Percentiles rank a stretch among this genome's conserved stretches.
Conservation (phyloP, 2,888 invertebrate species). For the Ormyrus rosae region DNA sequence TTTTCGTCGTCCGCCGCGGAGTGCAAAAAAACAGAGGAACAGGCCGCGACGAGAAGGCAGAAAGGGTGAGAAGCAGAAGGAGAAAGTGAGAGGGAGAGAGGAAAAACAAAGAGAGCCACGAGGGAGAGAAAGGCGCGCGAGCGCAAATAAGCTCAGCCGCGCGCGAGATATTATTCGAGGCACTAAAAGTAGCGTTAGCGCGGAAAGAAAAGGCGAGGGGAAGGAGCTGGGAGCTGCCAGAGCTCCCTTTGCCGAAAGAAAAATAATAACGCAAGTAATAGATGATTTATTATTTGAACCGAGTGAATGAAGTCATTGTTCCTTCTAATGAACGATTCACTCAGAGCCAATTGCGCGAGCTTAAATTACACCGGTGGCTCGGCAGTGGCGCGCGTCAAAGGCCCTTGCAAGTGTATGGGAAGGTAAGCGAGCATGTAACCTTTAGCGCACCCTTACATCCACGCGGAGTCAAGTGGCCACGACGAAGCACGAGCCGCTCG, state of each 20-base stretch:
- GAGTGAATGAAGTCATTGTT: neutral
- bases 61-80: slow-evolving; percentile 33
- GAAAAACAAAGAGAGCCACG: slow-evolving; percentile 24
- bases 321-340: slow-evolving; percentile 2
- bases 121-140: neutral
- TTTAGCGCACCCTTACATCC: slow-evolving; percentile 66
- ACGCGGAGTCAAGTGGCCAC: slow-evolving; percentile 69
- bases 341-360: neutral
- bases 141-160: neutral
- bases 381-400: slow-evolving; percentile 46
- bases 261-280: slow-evolving; percentile 26
- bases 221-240: slow-evolving; percentile 33
- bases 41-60: neutral
- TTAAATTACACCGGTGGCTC: neutral
- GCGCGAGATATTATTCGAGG: slow-evolving; percentile 47
- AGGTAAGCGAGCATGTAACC: slow-evolving; percentile 70
- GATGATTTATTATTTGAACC: neutral
- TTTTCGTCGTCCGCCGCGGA: slow-evolving; percentile 40
- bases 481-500: slow-evolving; percentile 66
- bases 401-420: slow-evolving; percentile 66
- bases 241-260: slow-evolving; percentile 3
- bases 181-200: slow-evolving; percentile 53
- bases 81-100: neutral
- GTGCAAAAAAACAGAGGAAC: slow-evolving; percentile 20
- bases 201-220: slow-evolving; percentile 50